Evolutionary conservation across 2,797 vertebrate genomes (phyloP).

Genomic region (Amniataba percoides): DNA sequence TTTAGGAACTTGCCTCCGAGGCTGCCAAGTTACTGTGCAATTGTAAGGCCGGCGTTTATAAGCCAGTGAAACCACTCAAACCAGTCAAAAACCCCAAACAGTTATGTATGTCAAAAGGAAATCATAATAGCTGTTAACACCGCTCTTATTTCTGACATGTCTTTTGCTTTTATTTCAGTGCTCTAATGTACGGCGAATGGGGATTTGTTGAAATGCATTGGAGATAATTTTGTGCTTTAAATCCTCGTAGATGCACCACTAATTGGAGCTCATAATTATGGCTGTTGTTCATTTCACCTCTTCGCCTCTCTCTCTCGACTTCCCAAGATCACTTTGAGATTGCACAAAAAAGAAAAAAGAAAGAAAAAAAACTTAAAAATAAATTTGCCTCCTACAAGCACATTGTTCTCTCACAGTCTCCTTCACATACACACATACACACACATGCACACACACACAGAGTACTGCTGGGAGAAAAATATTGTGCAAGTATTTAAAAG

Average conservation of each 20-base stretch:
- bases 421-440: not conserved
- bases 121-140: not conserved
- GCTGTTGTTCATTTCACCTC: constrained; percentile 29
- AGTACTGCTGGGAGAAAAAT: constrained; percentile 14
- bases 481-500: constrained; percentile 51
- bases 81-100: constrained; percentile 26
- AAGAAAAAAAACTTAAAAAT: constrained; percentile 37
- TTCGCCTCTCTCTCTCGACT: constrained; percentile 16
- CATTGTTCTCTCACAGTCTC: constrained; percentile 2
- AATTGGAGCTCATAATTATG: constrained; percentile 23
- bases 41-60: constrained; percentile 34
- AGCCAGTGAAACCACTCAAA: constrained; percentile 41
- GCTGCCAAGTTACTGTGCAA: constrained; percentile 52
- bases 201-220: constrained; percentile 18
- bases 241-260: not conserved
- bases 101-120: not conserved
- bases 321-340: constrained; percentile 28
- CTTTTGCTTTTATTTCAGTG: not conserved
- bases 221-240: constrained; percentile 6
- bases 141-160: not conserved
- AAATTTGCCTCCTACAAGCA: constrained; percentile 20
- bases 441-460: constrained; percentile 16
- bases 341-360: not conserved
- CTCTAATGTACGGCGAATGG: not conserved
- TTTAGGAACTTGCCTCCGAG: constrained; percentile 46